Percentiles rank a stretch among this genome's conserved stretches.
These are phyloP conservation scores for Hypotaenidia philippensis DNA, from an alignment of 2,797 vertebrate genomes.

Conservation along the genomic window DNA sequence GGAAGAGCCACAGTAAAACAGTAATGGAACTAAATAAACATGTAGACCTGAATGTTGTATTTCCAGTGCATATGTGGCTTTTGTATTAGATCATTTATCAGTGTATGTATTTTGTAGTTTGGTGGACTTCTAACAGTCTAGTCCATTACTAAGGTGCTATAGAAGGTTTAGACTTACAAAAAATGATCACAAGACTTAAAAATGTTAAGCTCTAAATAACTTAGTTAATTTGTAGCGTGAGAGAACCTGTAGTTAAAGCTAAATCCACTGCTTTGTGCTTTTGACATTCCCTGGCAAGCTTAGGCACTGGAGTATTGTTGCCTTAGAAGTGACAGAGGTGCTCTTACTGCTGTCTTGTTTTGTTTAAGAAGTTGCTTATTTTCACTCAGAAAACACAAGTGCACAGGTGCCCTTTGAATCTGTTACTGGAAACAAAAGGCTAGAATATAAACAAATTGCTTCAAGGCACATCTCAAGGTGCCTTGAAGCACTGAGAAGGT, in stretches of 20 bases:
- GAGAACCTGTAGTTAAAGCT: not conserved
- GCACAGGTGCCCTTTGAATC: not conserved
- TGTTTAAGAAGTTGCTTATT: not conserved
- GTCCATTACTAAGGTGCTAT: not conserved
- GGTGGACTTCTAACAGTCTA: not conserved
- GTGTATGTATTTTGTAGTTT: not conserved
- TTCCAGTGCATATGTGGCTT: not conserved
- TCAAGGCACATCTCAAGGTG: not conserved
- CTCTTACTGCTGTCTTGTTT: not conserved
- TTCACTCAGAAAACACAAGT: not conserved
- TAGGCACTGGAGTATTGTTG: not conserved
- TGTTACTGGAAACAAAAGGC: not conserved
- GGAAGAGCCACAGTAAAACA: not conserved
- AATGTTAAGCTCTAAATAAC: not conserved
- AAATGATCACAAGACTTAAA: constrained; percentile 10
- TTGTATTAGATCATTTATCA: not conserved
- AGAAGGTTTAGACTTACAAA: not conserved
- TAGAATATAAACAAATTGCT: not conserved
- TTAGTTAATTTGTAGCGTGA: not conserved
- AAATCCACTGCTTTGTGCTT: not conserved
- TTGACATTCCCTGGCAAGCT: not conserved
- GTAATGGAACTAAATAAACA: not conserved
- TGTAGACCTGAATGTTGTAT: not conserved
- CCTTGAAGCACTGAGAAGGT: not conserved
- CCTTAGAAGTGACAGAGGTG: not conserved